Evolutionary conservation across 2,113 vertebrate species (phyloP).

Genomic region (Himantopus leucocephalus): DNA sequence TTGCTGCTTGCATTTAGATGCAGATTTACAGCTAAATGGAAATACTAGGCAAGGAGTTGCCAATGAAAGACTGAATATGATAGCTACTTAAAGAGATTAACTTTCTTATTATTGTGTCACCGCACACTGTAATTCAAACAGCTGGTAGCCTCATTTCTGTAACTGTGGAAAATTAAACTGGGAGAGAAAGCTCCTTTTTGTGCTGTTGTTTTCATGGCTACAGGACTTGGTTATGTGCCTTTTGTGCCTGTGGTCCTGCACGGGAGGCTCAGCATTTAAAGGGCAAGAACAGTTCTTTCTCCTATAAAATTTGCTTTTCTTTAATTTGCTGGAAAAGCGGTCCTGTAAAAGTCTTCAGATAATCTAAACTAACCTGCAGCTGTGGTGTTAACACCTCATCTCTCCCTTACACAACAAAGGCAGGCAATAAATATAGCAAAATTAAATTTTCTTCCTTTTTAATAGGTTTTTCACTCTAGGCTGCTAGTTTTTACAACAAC

Average conservation of each 20-base stretch:
- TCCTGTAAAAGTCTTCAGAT: neutral
- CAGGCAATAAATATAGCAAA: neutral
- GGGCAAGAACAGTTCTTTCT: neutral
- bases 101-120: conserved; percentile 4
- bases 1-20: neutral
- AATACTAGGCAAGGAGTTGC: neutral
- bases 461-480: neutral
- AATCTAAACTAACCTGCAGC: neutral
- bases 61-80: neutral
- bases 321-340: neutral
- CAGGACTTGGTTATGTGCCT: neutral
- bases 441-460: neutral
- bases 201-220: conserved; percentile 1
- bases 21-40: conserved; percentile 16
- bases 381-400: neutral
- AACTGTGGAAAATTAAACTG: conserved; percentile 37
- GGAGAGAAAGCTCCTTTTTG: neutral
- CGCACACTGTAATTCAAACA: conserved; percentile 40
- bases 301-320: neutral
- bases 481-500: neutral
- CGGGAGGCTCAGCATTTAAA: neutral
- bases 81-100: conserved; percentile 53
- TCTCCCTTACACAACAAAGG: neutral
- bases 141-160: conserved; percentile 19
- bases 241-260: neutral